Base-by-base conservation (phyloP, 2,888 invertebrate species). In the Noctuana brunneofusca region DNA sequence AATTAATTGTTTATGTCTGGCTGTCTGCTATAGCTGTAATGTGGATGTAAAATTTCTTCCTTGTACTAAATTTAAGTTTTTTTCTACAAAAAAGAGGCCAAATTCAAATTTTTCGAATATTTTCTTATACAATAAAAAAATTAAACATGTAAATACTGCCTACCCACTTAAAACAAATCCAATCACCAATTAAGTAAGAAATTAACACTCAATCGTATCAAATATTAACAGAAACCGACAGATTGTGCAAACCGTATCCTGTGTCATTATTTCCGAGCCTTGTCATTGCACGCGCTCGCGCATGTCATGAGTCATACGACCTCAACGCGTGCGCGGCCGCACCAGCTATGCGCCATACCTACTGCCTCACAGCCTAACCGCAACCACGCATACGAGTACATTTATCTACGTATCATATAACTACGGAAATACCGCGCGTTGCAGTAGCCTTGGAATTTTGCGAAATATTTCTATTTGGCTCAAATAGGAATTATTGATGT, bases 251-350 rank as follows among this genome's bases (percentile, higher is more conserved):
- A 30, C 46, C 8, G 48, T 58, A 60, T 60, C 60, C 60, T 35
- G 53, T 32, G 18, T 54, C 58, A 48, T 49, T 32, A 16, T 43
- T 20, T 56, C 43, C 32, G 43, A 32, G 53, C 16, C 38, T 62
- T 55, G 54, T 60, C 60, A 54, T 32, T 24, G 24, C 24, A 43
- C n/a, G 59, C 53, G 53, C 60, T 54, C 41, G 41, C 16, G 41
- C 41, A 41, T 27, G 27, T 3, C 27, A 8, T 62, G 60, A 66
- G 66, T 64, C 66, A 64, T 64, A 65, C 64, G 69, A 64, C 65
- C 64, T 64, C 55, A 63, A 58, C 67, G 66, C 68, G 68, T 68
- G 68, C 59, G 59, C 60, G 48, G 54, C 60, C 60, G 54, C 48
- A 24, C 38, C 35, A 49, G 22, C 68, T 63, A 65, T 30, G 58